Conservation (phyloP, 2,113 vertebrate genomes). For the Platycercus adscitus region DNA sequence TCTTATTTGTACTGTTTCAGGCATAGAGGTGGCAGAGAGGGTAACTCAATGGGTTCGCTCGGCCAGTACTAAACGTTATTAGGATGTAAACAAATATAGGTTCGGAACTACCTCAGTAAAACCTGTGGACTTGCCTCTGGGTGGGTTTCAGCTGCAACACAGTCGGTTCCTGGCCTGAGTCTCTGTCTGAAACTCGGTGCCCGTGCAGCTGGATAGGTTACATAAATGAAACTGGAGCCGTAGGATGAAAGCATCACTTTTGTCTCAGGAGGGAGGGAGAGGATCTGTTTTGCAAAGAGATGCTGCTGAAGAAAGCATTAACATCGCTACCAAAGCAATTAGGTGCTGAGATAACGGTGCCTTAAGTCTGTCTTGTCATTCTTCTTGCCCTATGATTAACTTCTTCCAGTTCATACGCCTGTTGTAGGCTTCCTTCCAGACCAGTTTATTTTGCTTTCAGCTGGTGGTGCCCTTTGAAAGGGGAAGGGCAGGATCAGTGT, state of each 20-base stretch:
- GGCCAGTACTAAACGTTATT: accelerated
- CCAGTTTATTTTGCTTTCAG: accelerated
- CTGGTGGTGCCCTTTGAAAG: not conserved
- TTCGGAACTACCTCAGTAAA: accelerated
- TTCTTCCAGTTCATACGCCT: not conserved
- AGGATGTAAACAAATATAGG: accelerated
- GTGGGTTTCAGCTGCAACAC: no score
- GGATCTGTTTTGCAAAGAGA: not conserved
- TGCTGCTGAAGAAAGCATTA: not conserved
- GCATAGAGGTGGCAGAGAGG: not conserved
- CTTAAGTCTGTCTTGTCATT: not conserved
- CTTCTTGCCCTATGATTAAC: not conserved
- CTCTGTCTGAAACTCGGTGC: not conserved
- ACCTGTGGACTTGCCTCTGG: not conserved
- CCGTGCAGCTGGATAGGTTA: not conserved
- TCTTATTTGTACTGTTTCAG: not conserved
- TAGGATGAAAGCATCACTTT: not conserved
- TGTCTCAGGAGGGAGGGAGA: not conserved
- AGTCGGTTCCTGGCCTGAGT: not conserved
- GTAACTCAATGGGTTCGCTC: not conserved
- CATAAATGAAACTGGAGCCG: not conserved
- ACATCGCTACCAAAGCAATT: not conserved
- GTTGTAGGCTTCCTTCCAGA: not conserved
- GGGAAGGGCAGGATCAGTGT: not conserved
- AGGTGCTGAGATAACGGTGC: not conserved